Evolutionary conservation across 2,888 invertebrate species (phyloP).

Genomic region (Pammene aurita): DNA sequence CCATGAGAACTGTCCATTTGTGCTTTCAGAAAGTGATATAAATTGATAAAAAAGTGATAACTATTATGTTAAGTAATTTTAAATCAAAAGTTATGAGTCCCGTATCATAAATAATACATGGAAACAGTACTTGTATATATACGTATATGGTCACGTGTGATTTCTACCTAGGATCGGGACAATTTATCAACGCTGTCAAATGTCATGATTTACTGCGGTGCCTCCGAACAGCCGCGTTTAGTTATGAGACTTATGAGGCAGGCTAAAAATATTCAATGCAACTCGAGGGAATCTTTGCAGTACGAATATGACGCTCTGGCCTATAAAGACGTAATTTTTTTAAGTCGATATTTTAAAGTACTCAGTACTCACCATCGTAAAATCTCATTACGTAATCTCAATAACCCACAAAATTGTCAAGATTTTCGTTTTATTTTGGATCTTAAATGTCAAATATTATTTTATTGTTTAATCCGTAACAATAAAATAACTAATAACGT

Average conservation of each 20-base stretch:
- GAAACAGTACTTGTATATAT: constrained; percentile 44
- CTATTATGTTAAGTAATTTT: constrained; percentile 29
- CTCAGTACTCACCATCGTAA: too few species aligned
- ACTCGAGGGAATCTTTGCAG: constrained; percentile 26
- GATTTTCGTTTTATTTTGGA: constrained; percentile 23
- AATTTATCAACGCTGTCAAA: constrained; percentile 64
- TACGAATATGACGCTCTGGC: neutral
- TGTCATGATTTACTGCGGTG: constrained; percentile 58
- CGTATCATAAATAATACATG: constrained; percentile 49
- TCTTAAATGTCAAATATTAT: constrained; percentile 35
- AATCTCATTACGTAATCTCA: constrained; percentile 29
- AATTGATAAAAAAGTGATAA: constrained; percentile 28
- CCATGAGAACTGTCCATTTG: constrained; percentile 19
- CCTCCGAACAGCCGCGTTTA: constrained; percentile 44
- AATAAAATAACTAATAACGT: constrained; percentile 1
- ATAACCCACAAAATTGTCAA: constrained; percentile 20
- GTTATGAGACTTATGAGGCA: constrained; percentile 46
- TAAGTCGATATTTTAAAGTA: too few species aligned
- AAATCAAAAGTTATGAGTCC: constrained; percentile 35
- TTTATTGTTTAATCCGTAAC: constrained; percentile 18
- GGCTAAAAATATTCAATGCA: constrained; percentile 40
- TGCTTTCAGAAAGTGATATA: constrained; percentile 8
- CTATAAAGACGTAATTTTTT: constrained; percentile 3
- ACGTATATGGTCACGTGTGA: constrained; percentile 43
- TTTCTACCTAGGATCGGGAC: constrained; percentile 50